Percentiles rank a stretch among this genome's conserved stretches.
Conservation (phyloP, 2,113 vertebrate species). For the Microcebus griseorufus region DNA sequence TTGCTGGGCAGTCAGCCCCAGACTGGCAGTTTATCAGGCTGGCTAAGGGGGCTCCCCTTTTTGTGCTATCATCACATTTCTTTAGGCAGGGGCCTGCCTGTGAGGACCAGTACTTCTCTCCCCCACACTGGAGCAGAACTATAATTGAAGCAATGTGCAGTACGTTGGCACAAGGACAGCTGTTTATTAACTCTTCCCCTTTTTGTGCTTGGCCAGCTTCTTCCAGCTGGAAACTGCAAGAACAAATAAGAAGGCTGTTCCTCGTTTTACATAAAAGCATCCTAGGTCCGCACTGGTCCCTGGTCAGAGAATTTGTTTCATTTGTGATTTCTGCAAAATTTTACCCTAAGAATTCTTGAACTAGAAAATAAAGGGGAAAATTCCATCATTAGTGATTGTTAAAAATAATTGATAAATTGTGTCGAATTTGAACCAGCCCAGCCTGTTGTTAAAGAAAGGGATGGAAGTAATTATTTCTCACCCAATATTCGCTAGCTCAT, state of each 20-base stretch:
- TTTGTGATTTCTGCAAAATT: background rate
- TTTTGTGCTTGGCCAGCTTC: background rate
- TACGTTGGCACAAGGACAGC: background rate
- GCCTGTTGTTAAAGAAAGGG: background rate
- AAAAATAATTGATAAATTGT: slow-evolving; percentile 57
- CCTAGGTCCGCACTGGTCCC: accelerated
- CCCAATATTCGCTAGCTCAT: background rate
- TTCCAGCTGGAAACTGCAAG: background rate
- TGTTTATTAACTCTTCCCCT: background rate
- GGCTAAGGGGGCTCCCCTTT: background rate
- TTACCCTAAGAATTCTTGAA: background rate
- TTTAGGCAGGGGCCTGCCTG: background rate
- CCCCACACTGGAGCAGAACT: background rate
- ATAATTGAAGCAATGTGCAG: slow-evolving; percentile 23
- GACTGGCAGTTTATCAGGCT: background rate
- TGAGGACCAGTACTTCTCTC: background rate
- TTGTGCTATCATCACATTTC: background rate
- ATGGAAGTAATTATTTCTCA: slow-evolving; percentile 53
- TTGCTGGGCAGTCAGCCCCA: background rate
- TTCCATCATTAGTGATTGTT: background rate
- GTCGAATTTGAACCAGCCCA: background rate
- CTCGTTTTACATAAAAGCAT: background rate
- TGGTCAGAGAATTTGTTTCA: background rate
- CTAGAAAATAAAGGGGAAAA: background rate
- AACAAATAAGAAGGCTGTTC: background rate